Conservation (phyloP, 2,797 vertebrate genomes). For the Malacoctenus gilli region DNA sequence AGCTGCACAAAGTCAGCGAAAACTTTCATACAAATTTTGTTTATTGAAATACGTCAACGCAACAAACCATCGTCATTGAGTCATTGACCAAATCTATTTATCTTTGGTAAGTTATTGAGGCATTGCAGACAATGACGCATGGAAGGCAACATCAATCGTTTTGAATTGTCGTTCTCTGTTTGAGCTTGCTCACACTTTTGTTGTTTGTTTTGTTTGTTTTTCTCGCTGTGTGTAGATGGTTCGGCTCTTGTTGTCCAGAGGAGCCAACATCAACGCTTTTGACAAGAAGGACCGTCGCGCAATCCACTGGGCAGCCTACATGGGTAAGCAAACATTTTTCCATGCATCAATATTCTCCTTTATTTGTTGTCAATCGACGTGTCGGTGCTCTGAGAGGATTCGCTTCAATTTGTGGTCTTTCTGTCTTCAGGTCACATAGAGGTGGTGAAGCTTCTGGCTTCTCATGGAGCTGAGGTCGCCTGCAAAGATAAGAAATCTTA, state of each 20-base stretch:
- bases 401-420: constrained; percentile 6
- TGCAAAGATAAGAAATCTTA: constrained; percentile 99
- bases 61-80: too few species aligned
- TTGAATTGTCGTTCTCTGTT: constrained; percentile 17
- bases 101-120: too few species aligned
- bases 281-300: constrained; percentile 99
- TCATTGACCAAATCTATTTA: too few species aligned
- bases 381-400: too few species aligned
- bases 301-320: constrained; percentile 98
- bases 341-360: not conserved
- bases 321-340: constrained; percentile 85
- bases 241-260: constrained; percentile 93
- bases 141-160: not conserved
- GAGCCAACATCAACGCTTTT: constrained; percentile 98
- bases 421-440: constrained; percentile 90
- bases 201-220: not conserved
- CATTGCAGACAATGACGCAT: not conserved
- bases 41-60: too few species aligned
- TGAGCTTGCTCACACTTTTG: constrained; percentile 4
- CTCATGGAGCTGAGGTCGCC: constrained; percentile 93
- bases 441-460: constrained; percentile 94
- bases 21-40: too few species aligned
- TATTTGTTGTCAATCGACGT: too few species aligned
- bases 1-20: too few species aligned
- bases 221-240: constrained; percentile 89